Base-by-base conservation (phyloP, 2,113 vertebrate species). In the Bolborhynchus lineola region DNA sequence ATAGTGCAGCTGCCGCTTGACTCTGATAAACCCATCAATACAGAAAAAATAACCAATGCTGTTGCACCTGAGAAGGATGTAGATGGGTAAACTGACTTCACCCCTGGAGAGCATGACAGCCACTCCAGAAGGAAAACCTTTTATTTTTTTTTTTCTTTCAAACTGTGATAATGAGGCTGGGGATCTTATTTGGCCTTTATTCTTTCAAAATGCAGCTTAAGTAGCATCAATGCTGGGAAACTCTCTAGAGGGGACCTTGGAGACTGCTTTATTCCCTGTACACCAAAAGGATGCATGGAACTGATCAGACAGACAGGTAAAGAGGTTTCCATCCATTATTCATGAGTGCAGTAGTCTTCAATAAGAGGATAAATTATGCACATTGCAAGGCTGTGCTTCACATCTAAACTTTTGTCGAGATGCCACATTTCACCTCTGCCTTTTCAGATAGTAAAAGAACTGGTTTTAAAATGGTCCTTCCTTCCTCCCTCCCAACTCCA, bases 201-300 rank as follows among this genome's bases (percentile, higher is more conserved):
- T 90, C 62, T 70, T 82, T 94, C 67, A 67, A 83, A 93, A 95
- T 95, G 35, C 92, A 99, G 99, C 63, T 96, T 99, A 95, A 99
- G 99, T 69, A 99, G 99, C 91, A 97, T 99, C 95, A 99, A 98
- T 90, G 99, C 99, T 67, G 99, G 99, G 71, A 99, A 99, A 75
- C 98, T 99, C 52, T 98, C 99, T 31, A 99, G 99, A 85, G 99
- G 99, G 35, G 99, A 99, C 92, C 97, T 99, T 25, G 97, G 97
- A 11, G 98, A 99, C 97, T 99, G 99, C 95, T 99, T 99, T 97
- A 98, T 99, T 91, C 99, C 99, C 8, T 99, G 99, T 97, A 99
- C 99, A 0, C 99, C 99, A 20, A 99, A 99, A 93, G 99, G 99
- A 95, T 99, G 99, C 97, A 98, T 99, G 99, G 99, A 99, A 95